Base-by-base conservation (phyloP, 2,888 invertebrate species). In the Drosophila fulvimacula region DNA sequence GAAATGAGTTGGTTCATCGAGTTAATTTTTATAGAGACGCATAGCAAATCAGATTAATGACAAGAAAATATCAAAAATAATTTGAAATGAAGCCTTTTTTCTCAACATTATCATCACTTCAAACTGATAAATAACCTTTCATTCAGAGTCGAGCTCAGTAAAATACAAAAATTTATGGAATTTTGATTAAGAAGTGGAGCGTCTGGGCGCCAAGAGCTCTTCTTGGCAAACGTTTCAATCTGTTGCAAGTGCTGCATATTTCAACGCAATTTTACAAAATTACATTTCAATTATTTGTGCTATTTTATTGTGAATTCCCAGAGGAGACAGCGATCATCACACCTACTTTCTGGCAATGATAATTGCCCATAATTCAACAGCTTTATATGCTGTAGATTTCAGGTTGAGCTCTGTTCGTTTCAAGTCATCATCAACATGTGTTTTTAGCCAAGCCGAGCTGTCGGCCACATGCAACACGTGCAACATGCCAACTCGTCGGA, bases 331-430 rank as follows among this genome's bases (percentile, higher is more conserved):
- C 83, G 80, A 73, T 81, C 86, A 85, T 85, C 85, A 82, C 88
- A 86, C 88, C 85, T 86, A 83, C 71, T 88, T 88, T 86, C 83
- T 80, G 72, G 74, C 74, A 76, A 72, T 76, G 74, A 85, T 86
- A 86, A 88, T 86, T 88, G 83, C 42, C 81, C 88, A 88, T 83
- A 88, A 86, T 88, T 86, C 83, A 86, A 86, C 83, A 78, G 80
- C 76, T 85, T 85, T 88, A 55, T 88, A 88, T 85, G 75, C 82
- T 65, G 76, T 67, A 67, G 57, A 46, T 65, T 34, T 53, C 49
- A 71, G 57, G 53, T 38, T 24, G 30, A 36, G 68, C 60, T 57
- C 52, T 38, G 19, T 48, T 48, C 48, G 48, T 30, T 30, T 48
- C 30, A 30, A 30, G 51, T 42, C 42, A 42, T 17, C 56, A 46